phyloP scores from a whole-genome alignment of 2,113 vertebrate genomes.

The Halcyon malimbica region DNA sequence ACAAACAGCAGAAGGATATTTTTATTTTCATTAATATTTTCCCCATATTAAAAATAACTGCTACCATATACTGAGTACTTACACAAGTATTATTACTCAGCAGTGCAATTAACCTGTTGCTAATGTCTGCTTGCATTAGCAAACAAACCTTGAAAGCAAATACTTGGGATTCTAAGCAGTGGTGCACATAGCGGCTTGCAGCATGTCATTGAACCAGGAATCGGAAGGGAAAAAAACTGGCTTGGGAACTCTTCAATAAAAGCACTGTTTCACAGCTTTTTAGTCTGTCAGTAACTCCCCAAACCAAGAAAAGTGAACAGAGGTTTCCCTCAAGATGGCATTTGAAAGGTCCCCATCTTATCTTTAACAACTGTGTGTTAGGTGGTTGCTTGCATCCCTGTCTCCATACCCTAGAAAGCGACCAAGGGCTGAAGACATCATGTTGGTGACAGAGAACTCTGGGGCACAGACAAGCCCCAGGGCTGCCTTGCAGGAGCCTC shows the following conservation, averaged over 20 bases:
- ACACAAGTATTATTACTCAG: neutral
- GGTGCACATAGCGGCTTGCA: neutral
- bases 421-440: neutral
- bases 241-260: neutral
- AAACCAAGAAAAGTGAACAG: neutral
- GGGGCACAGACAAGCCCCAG: neutral
- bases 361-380: neutral
- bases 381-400: neutral
- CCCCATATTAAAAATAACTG: neutral
- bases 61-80: neutral
- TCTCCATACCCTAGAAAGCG: neutral
- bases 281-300: neutral
- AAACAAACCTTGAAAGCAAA: neutral
- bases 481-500: neutral
- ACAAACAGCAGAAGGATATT: neutral
- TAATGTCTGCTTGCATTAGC: neutral
- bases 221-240: accelerated
- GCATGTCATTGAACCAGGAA: neutral
- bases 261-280: neutral
- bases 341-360: neutral
- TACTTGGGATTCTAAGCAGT: neutral
- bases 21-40: neutral
- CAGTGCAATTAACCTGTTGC: neutral
- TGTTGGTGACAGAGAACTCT: neutral
- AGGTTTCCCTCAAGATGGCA: neutral